Conservation (phyloP, 2,888 invertebrate species). For the Leptogaster cylindrica region DNA sequence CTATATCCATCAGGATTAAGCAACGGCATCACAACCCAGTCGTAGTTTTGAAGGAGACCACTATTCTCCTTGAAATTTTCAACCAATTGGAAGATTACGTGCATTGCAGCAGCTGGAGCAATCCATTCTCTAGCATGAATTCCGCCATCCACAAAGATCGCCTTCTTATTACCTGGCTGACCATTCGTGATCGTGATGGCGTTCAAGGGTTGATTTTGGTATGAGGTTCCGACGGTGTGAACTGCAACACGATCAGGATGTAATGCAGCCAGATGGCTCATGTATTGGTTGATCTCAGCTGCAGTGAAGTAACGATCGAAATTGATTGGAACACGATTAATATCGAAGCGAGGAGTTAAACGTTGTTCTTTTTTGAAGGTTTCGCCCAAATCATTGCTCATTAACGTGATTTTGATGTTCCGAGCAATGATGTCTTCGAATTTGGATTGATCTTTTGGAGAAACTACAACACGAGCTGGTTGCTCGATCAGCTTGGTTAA, state of each 20-base stretch:
- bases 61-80: constrained; percentile 61
- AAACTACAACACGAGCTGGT: constrained; percentile 55
- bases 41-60: constrained; percentile 66
- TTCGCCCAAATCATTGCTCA: constrained; percentile 54
- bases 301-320: constrained; percentile 52
- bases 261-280: constrained; percentile 61
- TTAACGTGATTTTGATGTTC: constrained; percentile 50
- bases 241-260: constrained; percentile 66
- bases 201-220: constrained; percentile 67
- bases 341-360: background rate
- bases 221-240: constrained; percentile 68
- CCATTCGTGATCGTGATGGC: constrained; percentile 69
- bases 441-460: constrained; percentile 54
- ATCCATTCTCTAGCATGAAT: constrained; percentile 76
- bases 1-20: constrained; percentile 78
- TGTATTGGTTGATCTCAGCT: constrained; percentile 63
- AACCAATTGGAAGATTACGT: constrained; percentile 67
- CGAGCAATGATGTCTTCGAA: constrained; percentile 51
- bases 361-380: constrained; percentile 49
- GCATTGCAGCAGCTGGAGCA: constrained; percentile 67
- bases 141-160: constrained; percentile 66
- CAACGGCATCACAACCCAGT: constrained; percentile 72
- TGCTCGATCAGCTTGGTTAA: constrained; percentile 52
- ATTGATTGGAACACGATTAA: background rate
- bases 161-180: constrained; percentile 61